Evolutionary conservation across 2,888 invertebrate species (phyloP), one percentile per base, ranked within the genome.

Genomic region (Brachynemurus nebulosus): DNA sequence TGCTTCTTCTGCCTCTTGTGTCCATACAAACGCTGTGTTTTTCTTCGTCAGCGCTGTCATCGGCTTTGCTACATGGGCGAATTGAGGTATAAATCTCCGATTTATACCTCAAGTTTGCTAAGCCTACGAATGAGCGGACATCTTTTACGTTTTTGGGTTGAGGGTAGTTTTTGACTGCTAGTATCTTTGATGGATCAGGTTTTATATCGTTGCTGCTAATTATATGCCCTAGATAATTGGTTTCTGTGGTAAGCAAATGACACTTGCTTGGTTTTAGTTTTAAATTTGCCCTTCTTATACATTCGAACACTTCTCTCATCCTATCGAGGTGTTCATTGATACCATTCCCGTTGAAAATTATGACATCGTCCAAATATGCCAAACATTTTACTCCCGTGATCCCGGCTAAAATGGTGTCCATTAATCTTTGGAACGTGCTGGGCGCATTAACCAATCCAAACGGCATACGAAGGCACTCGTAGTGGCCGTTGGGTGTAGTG

Each of bases 401-500:
- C 1, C 52, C 56, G 1, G 48, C 44, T 16, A 60, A 45, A 2
- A 54, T 52, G 5, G 46, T 40, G 35, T 61, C 52, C 57, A 61
- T 61, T 4, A 57, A 18, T 1, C 56, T 41, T 30, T 57, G 55
- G 45, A 59, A 61, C 0, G 56, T 57, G 2, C 55, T 52, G 1
- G 58, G 59, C 1, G 57, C 56, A 21, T 57, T 57, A 40, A 52
- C 52, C 2, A 60, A 42, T 1, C 59, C 59, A 50, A 60, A 59
- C 0, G 54, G 52, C 54, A 57, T 54, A 4, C 51, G 25, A 2
- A 30, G 42, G 35, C 48, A 57, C 17, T 56, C 50, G 11, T 47
- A 55, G 23, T 55, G 54, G 1, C 51, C 52, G 4, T 49, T 35
- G 1, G 47, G 45, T 4, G 52, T 53, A 0, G 51, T 47, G 19